Evolutionary conservation across 2,888 invertebrate species (phyloP), one percentile per base, ranked within the genome.

Genomic region (Dynastes tityus): DNA sequence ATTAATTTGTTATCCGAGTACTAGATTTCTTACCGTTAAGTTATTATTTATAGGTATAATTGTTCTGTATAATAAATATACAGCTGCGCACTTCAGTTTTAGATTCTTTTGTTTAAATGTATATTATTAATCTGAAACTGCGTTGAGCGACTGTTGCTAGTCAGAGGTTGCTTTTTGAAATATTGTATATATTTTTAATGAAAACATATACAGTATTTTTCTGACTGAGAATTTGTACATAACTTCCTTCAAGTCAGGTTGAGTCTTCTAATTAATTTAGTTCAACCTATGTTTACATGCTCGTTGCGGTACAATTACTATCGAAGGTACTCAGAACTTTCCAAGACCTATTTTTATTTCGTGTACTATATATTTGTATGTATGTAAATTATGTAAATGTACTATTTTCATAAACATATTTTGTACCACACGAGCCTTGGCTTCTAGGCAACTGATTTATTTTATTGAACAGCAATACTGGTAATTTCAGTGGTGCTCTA

Each of bases 1-100:
- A 84, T 84, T 83, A 84, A 84, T 85, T 86, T 85, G 84, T 85
- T 86, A 85, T 83, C 82, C 82, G 83, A 85, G 82, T 84, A 82
- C 79, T 78, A 85, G 83, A 85, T 87, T 86, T 86, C 84, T 86
- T 86, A 86, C 85, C 85, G 86, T 88, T 88, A 87, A 87, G 87
- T 88, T 88, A 87, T 87, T 86, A 85, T 83, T 83, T 81, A 84
- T 86, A 87, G 86, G 85, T 85, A 86, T 85, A 85, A 85, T 85
- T 83, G 85, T 87, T 86, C 86, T 87, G 87, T 88, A 87, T 87
- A 88, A 86, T 86, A 85, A 87, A 86, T 86, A 87, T 87, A 85
- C 87, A 88, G 87, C 84, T 85, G 87, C 87, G 84, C 87, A 86
- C 83, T 86, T 85, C 73, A 74, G 73, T 74, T 74, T 74, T 74